Evolutionary conservation across 2,797 vertebrate species (phyloP).

Genomic region (Mycteria americana): DNA sequence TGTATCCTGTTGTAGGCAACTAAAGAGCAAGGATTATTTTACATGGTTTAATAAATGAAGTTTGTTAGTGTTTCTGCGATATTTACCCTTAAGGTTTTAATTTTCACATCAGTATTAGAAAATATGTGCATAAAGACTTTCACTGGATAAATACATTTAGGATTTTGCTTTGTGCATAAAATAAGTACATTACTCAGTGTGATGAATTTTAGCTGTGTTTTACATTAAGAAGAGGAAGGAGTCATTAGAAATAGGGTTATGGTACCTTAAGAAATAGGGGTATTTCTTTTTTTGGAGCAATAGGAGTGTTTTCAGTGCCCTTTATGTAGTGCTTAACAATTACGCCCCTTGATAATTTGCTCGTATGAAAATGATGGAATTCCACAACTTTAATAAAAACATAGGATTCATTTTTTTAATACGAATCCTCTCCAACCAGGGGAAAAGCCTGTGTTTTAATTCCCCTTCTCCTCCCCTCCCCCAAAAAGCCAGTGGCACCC

Average conservation of each 20-base stretch:
- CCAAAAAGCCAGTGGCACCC: conserved; percentile 19
- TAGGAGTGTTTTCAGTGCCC: not conserved
- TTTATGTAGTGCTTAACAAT: not conserved
- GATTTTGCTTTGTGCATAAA: conserved; percentile 59
- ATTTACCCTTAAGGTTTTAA: conserved; percentile 60
- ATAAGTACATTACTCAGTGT: conserved; percentile 53
- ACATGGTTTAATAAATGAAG: conserved; percentile 58
- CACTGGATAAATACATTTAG: conserved; percentile 48
- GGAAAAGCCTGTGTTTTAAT: not conserved
- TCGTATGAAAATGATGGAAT: not conserved
- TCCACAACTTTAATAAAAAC: not conserved
- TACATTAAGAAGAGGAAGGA: not conserved
- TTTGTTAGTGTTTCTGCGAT: conserved; percentile 31
- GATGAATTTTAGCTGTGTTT: conserved; percentile 38
- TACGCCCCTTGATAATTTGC: not conserved
- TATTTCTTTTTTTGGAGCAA: not conserved
- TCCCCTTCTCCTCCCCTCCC: not conserved
- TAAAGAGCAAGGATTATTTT: conserved; percentile 50
- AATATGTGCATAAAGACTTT: conserved; percentile 60
- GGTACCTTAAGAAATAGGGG: conserved; percentile 1
- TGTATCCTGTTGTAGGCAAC: conserved; percentile 32
- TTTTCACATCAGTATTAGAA: conserved; percentile 64
- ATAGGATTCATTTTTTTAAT: not conserved
- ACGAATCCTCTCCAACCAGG: not conserved
- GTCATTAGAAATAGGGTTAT: not conserved